Base-by-base conservation (phyloP, 2,888 invertebrate species). In the Cenopis cana region DNA sequence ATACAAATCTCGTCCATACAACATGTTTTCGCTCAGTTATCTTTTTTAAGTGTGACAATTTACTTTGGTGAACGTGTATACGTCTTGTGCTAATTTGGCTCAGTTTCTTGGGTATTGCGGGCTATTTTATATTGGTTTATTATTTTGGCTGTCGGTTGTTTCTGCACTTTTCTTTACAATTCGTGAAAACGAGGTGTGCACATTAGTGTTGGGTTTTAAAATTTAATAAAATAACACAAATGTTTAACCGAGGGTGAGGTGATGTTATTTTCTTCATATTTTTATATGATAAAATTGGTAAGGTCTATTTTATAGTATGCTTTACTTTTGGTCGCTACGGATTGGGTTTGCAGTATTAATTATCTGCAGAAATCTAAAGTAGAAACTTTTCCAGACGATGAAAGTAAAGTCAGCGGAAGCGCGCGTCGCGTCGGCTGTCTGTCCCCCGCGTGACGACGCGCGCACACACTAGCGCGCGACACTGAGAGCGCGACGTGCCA, bases 361-460 rank as follows among this genome's bases (percentile, higher is more conserved):
- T 17, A n/a, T 20, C 12, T 18, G 46, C 8, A 24, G 41, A 68
- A 14, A 54, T 46, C 3, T 55, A 55, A 73, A n/a, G 38, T 10
- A 5, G 46, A 10, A 9, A 50, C 57, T 41, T 69, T 83, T 78
- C 73, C 89, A 93, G 93, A 91, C 84, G 91, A 91, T 94, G 95
- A 95, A 88, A 94, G 94, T 89, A 95, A 95, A 93, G 89, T 86
- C 89, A 90, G 94, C 85, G 88, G 91, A 88, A 87, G 91, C 86
- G 92, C 94, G 85, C 94, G 95, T 93, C 94, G 95, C 90, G 93
- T 95, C 94, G 95, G 95, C 82, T 95, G 95, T 89, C 90, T 95
- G 76, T 95, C 95, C 87, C 94, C 95, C 88, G 94, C 94, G 90
- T 95, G 95, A 95, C 84, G 90, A 85, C 78, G 83, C 89, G 77